Evolutionary conservation across 2,113 vertebrate genomes (phyloP).

Genomic region (Solenodon paradoxus): DNA sequence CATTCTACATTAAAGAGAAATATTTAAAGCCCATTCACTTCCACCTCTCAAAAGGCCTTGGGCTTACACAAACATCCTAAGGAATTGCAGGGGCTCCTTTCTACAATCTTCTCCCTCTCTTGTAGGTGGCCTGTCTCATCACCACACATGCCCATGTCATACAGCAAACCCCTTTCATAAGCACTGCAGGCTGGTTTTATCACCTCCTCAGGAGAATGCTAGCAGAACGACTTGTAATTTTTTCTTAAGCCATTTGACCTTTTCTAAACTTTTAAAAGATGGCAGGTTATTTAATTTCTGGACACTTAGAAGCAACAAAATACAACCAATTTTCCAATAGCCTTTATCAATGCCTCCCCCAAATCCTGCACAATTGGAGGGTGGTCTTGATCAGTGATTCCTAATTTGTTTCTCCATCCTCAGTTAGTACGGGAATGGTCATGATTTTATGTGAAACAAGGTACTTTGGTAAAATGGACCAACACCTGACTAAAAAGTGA

Average conservation of each 20-base stretch:
- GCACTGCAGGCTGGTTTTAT: background rate
- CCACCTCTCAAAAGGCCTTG: background rate
- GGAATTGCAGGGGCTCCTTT: background rate
- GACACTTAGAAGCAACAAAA: background rate
- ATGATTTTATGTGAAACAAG: background rate
- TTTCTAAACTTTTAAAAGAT: conserved; percentile 16
- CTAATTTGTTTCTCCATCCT: conserved; percentile 5
- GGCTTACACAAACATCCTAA: background rate
- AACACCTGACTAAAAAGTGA: background rate
- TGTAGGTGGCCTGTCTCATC: background rate
- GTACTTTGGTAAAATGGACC: background rate
- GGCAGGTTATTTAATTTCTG: background rate
- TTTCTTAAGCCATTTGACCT: background rate
- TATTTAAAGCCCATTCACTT: background rate
- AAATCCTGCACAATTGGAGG: background rate
- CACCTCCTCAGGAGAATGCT: background rate
- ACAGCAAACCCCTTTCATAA: fast-evolving
- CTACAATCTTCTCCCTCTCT: background rate
- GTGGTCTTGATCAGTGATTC: background rate
- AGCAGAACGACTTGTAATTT: background rate
- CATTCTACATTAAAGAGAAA: background rate
- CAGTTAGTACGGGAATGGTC: background rate
- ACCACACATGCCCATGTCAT: fast-evolving
- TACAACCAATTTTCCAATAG: background rate
- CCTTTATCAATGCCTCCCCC: background rate